Evolutionary conservation across 2,113 vertebrate species (phyloP).

Genomic region (Pseudolaguvia tuberculata): DNA sequence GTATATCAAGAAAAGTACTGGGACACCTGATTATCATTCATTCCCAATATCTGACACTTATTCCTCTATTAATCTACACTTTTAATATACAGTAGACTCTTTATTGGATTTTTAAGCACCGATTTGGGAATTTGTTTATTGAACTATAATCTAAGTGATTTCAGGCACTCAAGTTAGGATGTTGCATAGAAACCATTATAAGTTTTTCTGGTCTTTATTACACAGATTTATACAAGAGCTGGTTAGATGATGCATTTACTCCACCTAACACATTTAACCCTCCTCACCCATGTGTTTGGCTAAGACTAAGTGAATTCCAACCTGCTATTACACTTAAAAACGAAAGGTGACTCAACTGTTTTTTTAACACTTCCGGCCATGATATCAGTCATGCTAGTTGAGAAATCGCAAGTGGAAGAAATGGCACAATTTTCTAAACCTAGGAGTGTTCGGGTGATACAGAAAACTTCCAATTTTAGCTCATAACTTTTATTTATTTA

Average conservation of each 20-base stretch:
- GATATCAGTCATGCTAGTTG: constrained; percentile 5
- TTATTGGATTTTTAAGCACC: no score
- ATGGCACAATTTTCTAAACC: not conserved
- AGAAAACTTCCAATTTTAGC: not conserved
- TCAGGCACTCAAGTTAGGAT: no score
- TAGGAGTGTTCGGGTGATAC: not conserved
- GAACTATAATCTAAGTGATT: no score
- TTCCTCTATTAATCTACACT: no score
- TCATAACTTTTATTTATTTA: no score
- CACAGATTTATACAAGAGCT: not conserved
- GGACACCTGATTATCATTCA: no score
- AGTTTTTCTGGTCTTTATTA: not conserved
- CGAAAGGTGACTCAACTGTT: not conserved
- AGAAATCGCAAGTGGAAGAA: not conserved
- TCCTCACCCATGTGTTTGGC: constrained; percentile 23
- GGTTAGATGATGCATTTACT: not conserved
- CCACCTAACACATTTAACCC: not conserved
- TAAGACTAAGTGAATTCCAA: constrained; percentile 22
- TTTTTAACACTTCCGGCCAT: constrained; percentile 11
- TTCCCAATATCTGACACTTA: no score
- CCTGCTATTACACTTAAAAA: constrained; percentile 19
- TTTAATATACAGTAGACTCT: no score
- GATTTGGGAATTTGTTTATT: no score
- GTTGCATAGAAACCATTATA: not conserved
- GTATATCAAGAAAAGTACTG: no score